phyloP scores from a whole-genome alignment of 1,140 invertebrate genomes.

The Ridgeia piscesae region DNA sequence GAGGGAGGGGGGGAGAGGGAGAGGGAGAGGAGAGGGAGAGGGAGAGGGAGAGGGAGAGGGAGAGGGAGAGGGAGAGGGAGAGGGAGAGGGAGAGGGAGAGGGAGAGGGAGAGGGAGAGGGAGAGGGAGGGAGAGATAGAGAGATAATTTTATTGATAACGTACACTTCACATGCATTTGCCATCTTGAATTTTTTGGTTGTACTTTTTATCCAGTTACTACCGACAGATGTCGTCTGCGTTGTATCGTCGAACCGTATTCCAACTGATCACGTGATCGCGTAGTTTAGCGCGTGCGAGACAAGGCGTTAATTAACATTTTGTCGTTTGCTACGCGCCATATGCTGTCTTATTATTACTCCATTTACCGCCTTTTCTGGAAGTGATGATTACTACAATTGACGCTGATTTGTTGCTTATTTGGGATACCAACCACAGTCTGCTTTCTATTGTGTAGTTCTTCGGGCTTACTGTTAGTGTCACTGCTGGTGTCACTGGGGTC shows the following conservation, averaged over 20 bases:
- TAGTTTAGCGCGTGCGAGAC: not conserved
- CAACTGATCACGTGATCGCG: not conserved
- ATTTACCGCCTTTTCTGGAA: not conserved
- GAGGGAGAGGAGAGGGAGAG: too few relatives aligned
- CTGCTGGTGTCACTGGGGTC: not conserved
- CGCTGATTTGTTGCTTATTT: not conserved
- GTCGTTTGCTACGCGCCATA: not conserved
- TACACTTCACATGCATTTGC: too few relatives aligned
- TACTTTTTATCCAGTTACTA: not conserved
- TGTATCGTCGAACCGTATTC: not conserved
- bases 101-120: too few relatives aligned
- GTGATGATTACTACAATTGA: not conserved
- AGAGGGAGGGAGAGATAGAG: too few relatives aligned
- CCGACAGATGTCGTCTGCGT: not conserved
- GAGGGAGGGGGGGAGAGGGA: too few relatives aligned
- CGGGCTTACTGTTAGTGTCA: not conserved
- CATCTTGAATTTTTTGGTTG: not conserved
- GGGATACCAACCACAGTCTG: too few relatives aligned
- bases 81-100: too few relatives aligned
- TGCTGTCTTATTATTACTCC: not conserved
- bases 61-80: too few relatives aligned
- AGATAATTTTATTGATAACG: too few relatives aligned
- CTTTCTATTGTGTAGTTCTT: not conserved
- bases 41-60: too few relatives aligned
- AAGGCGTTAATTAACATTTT: not conserved